phyloP scores from a whole-genome alignment of 2,888 invertebrate species.

The Clanis bilineata region DNA sequence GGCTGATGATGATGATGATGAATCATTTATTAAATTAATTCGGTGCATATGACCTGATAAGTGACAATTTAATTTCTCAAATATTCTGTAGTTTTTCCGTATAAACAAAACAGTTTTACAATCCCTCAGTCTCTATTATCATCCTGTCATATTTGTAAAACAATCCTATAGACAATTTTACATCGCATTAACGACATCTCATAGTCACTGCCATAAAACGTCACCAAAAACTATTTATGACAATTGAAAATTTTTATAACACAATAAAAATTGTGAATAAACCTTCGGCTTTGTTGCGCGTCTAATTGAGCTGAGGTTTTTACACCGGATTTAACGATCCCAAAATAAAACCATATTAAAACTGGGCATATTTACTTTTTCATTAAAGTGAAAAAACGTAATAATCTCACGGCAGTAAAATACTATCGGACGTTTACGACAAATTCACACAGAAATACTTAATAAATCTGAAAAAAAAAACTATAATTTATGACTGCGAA shows the following conservation, averaged over 20 bases:
- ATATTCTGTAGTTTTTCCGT: too few relatives aligned
- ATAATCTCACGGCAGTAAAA: conserved; percentile 70
- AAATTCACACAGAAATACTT: conserved; percentile 76
- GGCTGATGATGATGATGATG: too few relatives aligned
- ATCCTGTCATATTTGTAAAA: neutral
- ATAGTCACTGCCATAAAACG: conserved; percentile 1
- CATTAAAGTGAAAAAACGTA: conserved; percentile 42
- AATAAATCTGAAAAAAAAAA: conserved; percentile 76
- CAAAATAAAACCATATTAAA: conserved; percentile 37
- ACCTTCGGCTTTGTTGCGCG: conserved; percentile 28
- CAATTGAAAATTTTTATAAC: conserved; percentile 46
- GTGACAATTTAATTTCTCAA: too few relatives aligned
- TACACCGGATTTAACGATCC: conserved; percentile 53
- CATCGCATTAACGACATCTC: neutral
- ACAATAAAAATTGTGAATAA: conserved; percentile 55
- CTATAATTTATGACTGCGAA: conserved; percentile 67
- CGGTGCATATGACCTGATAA: too few relatives aligned
- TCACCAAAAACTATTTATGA: conserved; percentile 16
- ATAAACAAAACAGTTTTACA: too few relatives aligned
- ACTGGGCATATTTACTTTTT: conserved; percentile 8
- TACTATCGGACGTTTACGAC: conserved; percentile 75
- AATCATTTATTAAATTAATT: too few relatives aligned
- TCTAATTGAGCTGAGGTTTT: conserved; percentile 33
- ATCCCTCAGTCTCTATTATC: too few relatives aligned
- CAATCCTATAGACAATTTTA: neutral